Percentiles rank a stretch among this genome's conserved stretches.
Conservation (phyloP, 2,797 vertebrate genomes). For the Emydoidea blandingii region DNA sequence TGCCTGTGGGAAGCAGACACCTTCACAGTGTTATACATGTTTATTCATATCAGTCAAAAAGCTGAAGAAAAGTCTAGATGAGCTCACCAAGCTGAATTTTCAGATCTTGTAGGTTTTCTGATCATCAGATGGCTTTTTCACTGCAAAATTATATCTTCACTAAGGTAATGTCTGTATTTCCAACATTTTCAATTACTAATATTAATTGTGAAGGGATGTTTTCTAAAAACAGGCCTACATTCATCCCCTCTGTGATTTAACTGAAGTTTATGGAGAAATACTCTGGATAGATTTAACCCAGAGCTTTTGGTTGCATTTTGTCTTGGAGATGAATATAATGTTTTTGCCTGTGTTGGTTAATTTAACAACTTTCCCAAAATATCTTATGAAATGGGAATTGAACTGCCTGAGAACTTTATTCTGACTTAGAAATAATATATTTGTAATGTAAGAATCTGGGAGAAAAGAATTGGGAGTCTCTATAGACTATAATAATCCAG, state of each 20-base stretch:
- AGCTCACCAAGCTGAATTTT: background rate
- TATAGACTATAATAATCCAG: background rate
- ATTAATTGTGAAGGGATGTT: background rate
- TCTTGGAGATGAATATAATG: background rate
- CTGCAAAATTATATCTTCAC: background rate
- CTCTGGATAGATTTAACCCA: background rate
- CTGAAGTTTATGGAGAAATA: background rate
- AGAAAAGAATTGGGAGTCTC: background rate
- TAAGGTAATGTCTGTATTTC: background rate
- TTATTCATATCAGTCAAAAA: background rate
- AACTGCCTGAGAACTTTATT: conserved; percentile 23
- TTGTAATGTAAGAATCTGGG: conserved; percentile 10
- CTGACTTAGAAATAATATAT: conserved; percentile 24
- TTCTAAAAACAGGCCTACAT: background rate
- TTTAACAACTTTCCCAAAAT: conserved; percentile 44
- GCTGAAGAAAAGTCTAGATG: background rate
- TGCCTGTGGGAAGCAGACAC: background rate
- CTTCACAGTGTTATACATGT: background rate
- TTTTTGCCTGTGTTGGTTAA: conserved; percentile 48
- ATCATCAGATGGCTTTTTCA: background rate
- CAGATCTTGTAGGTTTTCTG: background rate
- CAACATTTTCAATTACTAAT: background rate
- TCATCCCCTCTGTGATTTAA: background rate
- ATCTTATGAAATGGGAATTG: conserved; percentile 21
- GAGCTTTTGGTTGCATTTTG: background rate